Conservation (phyloP, 1,140 invertebrate species). For the Charaxes varanes region DNA sequence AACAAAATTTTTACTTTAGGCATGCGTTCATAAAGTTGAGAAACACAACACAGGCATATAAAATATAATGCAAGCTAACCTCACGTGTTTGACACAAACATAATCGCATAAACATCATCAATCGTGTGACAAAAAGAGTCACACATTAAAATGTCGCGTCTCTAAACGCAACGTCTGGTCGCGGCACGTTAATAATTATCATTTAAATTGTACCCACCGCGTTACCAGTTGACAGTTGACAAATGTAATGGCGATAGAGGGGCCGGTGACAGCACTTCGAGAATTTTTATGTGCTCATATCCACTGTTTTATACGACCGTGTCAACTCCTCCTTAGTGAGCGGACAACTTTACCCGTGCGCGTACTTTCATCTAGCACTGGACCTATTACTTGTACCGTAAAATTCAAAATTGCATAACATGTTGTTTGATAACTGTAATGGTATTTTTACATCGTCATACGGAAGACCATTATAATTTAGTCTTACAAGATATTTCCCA, state of each 20-base stretch:
- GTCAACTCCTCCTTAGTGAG: constrained; percentile 54
- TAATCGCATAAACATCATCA: constrained; percentile 10
- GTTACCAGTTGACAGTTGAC: constrained; percentile 66
- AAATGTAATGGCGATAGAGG: constrained; percentile 68
- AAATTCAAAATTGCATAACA: constrained; percentile 18
- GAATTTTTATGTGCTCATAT: constrained; percentile 72
- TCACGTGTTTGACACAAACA: constrained; percentile 16
- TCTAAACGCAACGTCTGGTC: constrained; percentile 23
- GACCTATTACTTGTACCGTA: constrained; percentile 19
- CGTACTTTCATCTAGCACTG: neutral
- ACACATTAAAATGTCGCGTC: constrained; percentile 29
- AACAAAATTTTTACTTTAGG: too few relatives aligned
- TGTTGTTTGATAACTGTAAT: constrained; percentile 8
- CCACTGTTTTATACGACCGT: constrained; percentile 63
- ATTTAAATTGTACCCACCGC: constrained; percentile 66
- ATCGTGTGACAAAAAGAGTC: constrained; percentile 16
- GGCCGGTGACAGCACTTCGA: constrained; percentile 58
- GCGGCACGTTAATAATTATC: constrained; percentile 63
- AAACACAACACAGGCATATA: too few relatives aligned
- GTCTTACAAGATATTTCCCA: neutral
- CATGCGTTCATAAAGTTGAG: too few relatives aligned
- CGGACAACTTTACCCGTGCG: constrained; percentile 24
- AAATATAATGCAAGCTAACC: neutral
- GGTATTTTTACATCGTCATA: constrained; percentile 37
- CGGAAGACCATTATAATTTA: constrained; percentile 31